Evolutionary conservation across 2,888 invertebrate species (phyloP).

Genomic region (Chaetogeoica ovagalla): DNA sequence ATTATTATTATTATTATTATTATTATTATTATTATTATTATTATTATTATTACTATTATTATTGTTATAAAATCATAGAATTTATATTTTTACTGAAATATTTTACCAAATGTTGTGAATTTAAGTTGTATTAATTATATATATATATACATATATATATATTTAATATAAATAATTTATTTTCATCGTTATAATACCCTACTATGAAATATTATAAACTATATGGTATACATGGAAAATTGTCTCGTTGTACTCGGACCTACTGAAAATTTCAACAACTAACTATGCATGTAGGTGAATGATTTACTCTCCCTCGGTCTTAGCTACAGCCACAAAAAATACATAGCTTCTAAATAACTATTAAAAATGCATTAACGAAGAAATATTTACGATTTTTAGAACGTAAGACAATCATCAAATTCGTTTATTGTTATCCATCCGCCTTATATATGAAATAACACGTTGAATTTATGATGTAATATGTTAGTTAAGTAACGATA

Average conservation of each 20-base stretch:
- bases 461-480: not conserved
- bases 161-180: no score
- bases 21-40: no score
- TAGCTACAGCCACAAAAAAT: not conserved
- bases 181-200: no score
- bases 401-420: slow-evolving; percentile 46
- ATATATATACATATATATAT: slow-evolving; percentile 5
- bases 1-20: no score
- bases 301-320: not conserved
- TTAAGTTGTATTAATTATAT: slow-evolving; percentile 42
- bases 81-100: slow-evolving; percentile 47
- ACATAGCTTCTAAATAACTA: not conserved
- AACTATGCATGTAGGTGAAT: not conserved
- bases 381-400: slow-evolving; percentile 22
- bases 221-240: slow-evolving; percentile 18
- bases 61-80: slow-evolving; percentile 40
- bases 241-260: not conserved
- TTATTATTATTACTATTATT: no score
- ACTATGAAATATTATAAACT: not conserved
- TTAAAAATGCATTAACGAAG: not conserved
- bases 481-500: not conserved
- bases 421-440: slow-evolving; percentile 7
- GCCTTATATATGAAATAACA: not conserved
- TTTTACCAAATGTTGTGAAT: slow-evolving; percentile 42
- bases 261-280: not conserved